phyloP scores from a whole-genome alignment of 2,797 vertebrate species.

The Muscicapa comitata region DNA sequence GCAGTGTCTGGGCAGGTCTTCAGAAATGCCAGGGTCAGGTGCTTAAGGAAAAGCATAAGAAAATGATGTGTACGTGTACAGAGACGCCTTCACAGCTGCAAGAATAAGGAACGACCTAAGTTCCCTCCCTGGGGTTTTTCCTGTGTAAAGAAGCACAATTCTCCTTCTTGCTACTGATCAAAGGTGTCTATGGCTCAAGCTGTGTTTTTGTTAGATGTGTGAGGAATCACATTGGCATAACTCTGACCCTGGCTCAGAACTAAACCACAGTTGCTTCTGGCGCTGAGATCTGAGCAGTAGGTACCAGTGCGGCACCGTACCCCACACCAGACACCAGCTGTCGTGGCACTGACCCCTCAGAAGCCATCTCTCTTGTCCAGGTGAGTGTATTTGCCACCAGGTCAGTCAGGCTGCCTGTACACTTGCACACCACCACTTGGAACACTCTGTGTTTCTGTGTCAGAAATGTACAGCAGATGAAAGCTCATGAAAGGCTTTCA shows the following conservation, averaged over 20 bases:
- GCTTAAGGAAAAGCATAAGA: neutral
- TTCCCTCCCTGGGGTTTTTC: rapidly evolving
- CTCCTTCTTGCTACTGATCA: neutral
- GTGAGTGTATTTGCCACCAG: neutral
- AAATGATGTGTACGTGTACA: rapidly evolving
- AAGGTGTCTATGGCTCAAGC: neutral
- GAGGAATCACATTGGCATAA: neutral
- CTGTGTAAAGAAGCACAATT: neutral
- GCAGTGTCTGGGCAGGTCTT: neutral
- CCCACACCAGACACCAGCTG: neutral
- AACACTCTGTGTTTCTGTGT: neutral
- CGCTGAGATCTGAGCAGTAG: neutral
- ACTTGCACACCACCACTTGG: neutral
- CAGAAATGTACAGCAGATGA: neutral
- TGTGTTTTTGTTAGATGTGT: neutral
- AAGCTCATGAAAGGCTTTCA: neutral
- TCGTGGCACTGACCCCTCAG: neutral
- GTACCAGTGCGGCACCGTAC: rapidly evolving
- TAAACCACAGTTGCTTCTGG: neutral
- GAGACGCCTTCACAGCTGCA: neutral
- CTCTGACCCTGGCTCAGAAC: neutral
- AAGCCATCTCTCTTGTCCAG: neutral
- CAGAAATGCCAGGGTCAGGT: neutral
- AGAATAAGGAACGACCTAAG: neutral
- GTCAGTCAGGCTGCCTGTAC: neutral